Conservation (phyloP, 2,797 vertebrate genomes). For the Bucorvus abyssinicus region DNA sequence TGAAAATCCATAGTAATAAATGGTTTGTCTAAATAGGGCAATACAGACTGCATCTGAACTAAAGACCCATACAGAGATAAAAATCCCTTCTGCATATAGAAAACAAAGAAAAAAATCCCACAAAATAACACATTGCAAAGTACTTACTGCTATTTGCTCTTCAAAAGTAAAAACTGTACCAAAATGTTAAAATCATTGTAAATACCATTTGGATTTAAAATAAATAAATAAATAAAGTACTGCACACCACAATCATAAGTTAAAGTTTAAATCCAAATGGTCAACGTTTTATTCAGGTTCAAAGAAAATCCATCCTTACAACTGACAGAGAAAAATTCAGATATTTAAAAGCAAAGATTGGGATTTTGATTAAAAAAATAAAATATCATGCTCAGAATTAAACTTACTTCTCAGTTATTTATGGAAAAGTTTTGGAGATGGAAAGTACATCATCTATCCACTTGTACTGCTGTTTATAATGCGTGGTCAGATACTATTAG, state of each 20-base stretch:
- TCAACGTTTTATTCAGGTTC: not conserved
- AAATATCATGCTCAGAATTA: not conserved
- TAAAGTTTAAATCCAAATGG: not conserved
- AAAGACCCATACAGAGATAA: not conserved
- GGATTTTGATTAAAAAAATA: not conserved
- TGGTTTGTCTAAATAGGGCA: not conserved
- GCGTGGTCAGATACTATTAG: not conserved
- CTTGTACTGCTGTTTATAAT: not conserved
- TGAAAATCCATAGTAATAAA: conserved; percentile 32
- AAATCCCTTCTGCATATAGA: not conserved
- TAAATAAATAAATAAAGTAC: not conserved
- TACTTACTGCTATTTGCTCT: not conserved
- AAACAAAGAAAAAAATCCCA: not conserved
- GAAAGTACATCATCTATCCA: not conserved
- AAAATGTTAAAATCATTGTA: not conserved
- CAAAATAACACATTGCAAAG: not conserved
- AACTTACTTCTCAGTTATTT: not conserved
- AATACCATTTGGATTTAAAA: not conserved
- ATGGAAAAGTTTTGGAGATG: not conserved
- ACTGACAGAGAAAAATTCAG: not conserved
- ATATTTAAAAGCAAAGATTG: not conserved
- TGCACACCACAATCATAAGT: not conserved
- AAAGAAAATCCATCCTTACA: not conserved
- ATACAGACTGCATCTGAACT: not conserved
- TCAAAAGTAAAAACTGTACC: not conserved